Conservation (phyloP, 2,888 invertebrate genomes). For the Diadromus collaris region DNA sequence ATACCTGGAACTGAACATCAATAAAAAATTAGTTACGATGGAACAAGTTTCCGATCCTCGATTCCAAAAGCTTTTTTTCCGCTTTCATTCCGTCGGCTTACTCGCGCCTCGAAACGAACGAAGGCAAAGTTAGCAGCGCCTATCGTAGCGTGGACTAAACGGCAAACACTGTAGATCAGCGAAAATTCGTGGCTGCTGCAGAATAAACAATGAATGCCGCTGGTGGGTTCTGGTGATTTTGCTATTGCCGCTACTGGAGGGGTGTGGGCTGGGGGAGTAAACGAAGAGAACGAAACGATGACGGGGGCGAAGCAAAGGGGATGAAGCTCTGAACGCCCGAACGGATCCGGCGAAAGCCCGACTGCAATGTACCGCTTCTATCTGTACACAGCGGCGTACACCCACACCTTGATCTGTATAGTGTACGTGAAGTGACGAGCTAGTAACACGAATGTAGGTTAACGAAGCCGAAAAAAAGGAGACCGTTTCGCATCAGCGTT, state of each 20-base stretch:
- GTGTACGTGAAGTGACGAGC: constrained; percentile 44
- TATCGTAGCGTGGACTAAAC: constrained; percentile 25
- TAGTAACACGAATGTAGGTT: constrained; percentile 71
- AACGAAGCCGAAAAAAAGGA: constrained; percentile 72
- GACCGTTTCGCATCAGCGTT: constrained; percentile 73
- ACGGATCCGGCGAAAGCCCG: constrained; percentile 20
- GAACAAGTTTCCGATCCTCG: neutral
- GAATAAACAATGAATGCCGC: constrained; percentile 47
- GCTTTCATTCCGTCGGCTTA: constrained; percentile 5
- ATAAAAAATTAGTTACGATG: neutral
- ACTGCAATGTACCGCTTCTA: constrained; percentile 21
- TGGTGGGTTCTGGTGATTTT: constrained; percentile 26
- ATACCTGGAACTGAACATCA: neutral
- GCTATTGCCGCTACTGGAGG: constrained; percentile 6
- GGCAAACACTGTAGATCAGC: constrained; percentile 41
- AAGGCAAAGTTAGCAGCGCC: constrained; percentile 33
- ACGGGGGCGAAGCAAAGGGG: constrained; percentile 26
- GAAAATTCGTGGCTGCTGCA: constrained; percentile 35
- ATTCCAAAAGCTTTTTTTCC: neutral
- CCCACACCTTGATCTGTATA: constrained; percentile 4
- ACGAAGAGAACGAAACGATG: constrained; percentile 33
- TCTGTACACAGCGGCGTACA: neutral
- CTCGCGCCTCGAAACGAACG: constrained; percentile 30
- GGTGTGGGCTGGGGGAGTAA: neutral
- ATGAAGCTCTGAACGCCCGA: constrained; percentile 20